These are phyloP conservation scores for Synanthedon formicaeformis DNA, from an alignment of 2,888 invertebrate species.

Conservation along the genomic window DNA sequence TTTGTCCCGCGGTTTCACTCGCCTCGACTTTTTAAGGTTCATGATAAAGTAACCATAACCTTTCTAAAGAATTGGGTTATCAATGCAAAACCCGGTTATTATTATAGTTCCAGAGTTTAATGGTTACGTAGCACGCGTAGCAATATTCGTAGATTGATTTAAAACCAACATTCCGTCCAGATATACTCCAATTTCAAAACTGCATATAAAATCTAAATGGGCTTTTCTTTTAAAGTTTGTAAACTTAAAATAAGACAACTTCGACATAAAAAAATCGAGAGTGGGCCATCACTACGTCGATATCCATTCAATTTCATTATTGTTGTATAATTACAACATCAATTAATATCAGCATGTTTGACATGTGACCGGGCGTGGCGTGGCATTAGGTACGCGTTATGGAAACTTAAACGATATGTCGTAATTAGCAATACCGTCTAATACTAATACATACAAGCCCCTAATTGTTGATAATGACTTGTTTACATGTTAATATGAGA, in stretches of 20 bases:
- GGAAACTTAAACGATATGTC: background rate
- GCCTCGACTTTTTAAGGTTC: too few species aligned
- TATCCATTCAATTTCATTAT: constrained; percentile 42
- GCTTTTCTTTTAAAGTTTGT: constrained; percentile 27
- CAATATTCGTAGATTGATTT: too few species aligned
- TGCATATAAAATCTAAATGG: constrained; percentile 1
- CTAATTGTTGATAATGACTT: constrained; percentile 19
- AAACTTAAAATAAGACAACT: constrained; percentile 10
- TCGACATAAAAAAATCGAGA: constrained; percentile 16
- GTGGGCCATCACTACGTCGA: constrained; percentile 1
- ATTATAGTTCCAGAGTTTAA: too few species aligned
- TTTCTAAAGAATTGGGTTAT: constrained; percentile 10
- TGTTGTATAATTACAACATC: constrained; percentile 44
- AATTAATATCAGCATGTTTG: constrained; percentile 50
- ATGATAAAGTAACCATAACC: too few species aligned
- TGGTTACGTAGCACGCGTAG: too few species aligned
- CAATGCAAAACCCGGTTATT: constrained; percentile 10
- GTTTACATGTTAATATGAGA: background rate
- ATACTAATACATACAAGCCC: constrained; percentile 12
- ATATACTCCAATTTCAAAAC: too few species aligned
- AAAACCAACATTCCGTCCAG: too few species aligned
- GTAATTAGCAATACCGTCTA: constrained; percentile 8
- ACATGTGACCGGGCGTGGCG: constrained; percentile 35
- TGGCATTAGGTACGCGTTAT: background rate
- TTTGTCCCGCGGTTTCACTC: too few species aligned